Percentiles rank a stretch among this genome's conserved stretches.
These are phyloP conservation scores for Patella vulgata DNA, from an alignment of 1,140 invertebrate species.

Conservation along the genomic window DNA sequence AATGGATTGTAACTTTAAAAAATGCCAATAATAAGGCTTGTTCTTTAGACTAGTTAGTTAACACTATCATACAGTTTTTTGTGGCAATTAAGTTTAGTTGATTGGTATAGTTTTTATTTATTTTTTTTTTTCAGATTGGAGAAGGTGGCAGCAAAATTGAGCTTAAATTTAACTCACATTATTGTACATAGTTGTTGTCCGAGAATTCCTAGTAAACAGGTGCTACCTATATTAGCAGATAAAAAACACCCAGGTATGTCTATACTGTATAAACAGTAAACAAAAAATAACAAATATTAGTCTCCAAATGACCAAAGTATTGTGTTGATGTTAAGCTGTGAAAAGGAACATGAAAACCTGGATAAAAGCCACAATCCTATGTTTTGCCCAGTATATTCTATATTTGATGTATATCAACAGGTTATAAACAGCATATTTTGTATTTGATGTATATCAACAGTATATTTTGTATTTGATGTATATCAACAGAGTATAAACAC, in stretches of 20 bases:
- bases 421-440: too few species aligned
- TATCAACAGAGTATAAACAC: constrained; percentile 13
- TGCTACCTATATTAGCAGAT: constrained; percentile 8
- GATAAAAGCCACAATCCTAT: neutral
- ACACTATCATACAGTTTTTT: too few species aligned
- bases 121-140: constrained; percentile 51
- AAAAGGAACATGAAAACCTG: too few species aligned
- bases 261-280: too few species aligned
- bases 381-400: neutral
- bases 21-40: too few species aligned
- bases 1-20: too few species aligned
- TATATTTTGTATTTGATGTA: constrained; percentile 2
- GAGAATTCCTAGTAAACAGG: constrained; percentile 57
- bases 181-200: constrained; percentile 66
- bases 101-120: neutral
- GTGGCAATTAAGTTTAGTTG: too few species aligned
- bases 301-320: too few species aligned
- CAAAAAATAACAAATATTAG: too few species aligned
- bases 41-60: too few species aligned
- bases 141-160: constrained; percentile 57
- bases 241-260: too few species aligned
- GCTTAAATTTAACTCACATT: constrained; percentile 63
- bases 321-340: neutral
- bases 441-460: constrained; percentile 4
- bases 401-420: constrained; percentile 3